phyloP scores from a whole-genome alignment of 2,797 vertebrate genomes.

The Carcharodon carcharias region DNA sequence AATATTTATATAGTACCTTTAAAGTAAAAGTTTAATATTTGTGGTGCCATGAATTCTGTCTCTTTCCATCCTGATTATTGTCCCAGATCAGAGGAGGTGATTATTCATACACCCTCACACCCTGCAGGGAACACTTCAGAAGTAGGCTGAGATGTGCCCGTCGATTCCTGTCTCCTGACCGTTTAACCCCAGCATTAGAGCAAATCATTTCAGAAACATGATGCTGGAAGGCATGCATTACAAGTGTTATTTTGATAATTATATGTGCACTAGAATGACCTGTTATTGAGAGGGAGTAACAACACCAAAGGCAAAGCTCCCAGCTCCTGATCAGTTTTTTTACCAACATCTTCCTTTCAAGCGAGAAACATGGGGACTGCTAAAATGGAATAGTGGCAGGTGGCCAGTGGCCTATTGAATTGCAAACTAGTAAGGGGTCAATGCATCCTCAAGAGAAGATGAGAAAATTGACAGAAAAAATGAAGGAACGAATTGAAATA shows the following conservation, averaged over 20 bases:
- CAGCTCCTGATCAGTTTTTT: background rate
- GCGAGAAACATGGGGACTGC: background rate
- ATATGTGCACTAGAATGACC: background rate
- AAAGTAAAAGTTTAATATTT: background rate
- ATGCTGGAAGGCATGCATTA: background rate
- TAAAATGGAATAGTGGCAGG: background rate
- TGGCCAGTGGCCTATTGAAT: background rate
- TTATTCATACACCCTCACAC: background rate
- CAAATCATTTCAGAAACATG: background rate
- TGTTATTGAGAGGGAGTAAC: constrained; percentile 15
- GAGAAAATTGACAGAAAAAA: background rate
- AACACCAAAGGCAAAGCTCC: background rate
- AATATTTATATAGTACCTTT: background rate
- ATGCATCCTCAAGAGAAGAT: background rate
- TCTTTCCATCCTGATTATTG: background rate
- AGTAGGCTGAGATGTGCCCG: background rate
- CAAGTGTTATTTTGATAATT: constrained; percentile 1
- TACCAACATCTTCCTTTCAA: background rate
- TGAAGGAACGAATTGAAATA: background rate
- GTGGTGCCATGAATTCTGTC: background rate
- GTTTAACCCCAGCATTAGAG: background rate
- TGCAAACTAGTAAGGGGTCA: background rate
- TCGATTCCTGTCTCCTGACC: background rate
- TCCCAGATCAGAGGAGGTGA: background rate
- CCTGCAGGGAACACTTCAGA: background rate